phyloP scores from a whole-genome alignment of 1,140 invertebrate genomes.

The Nasonia longicornis region DNA sequence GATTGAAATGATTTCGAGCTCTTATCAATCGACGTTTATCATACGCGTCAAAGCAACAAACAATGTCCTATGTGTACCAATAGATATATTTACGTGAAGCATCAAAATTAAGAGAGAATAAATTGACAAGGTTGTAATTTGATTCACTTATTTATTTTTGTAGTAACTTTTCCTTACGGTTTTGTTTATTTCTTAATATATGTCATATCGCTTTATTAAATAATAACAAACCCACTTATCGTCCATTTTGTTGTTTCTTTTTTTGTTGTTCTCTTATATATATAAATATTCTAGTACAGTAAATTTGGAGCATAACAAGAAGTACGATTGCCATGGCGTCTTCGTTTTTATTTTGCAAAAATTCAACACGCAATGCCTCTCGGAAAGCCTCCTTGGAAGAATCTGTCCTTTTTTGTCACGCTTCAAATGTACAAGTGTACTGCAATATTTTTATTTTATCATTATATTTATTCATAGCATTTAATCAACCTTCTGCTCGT shows the following conservation, averaged over 20 bases:
- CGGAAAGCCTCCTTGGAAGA: background rate
- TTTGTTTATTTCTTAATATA: slow-evolving; percentile 6
- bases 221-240: slow-evolving; percentile 24
- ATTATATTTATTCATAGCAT: background rate
- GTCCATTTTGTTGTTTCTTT: background rate
- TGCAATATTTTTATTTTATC: background rate
- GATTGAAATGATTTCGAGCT: background rate
- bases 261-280: slow-evolving; percentile 2
- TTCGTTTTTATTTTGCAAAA: background rate
- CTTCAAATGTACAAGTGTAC: slow-evolving; percentile 7
- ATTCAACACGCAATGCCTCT: slow-evolving; percentile 5
- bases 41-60: no score
- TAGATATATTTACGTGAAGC: no score
- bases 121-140: slow-evolving; percentile 53
- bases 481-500: background rate
- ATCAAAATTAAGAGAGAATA: background rate
- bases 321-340: slow-evolving; percentile 5
- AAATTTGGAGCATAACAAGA: slow-evolving; percentile 28
- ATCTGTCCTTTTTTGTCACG: slow-evolving; percentile 13
- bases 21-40: no score
- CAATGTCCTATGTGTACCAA: no score
- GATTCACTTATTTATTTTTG: slow-evolving; percentile 12
- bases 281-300: slow-evolving; percentile 20
- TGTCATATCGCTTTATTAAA: slow-evolving; percentile 23
- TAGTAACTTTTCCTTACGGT: slow-evolving; percentile 10